phyloP scores from a whole-genome alignment of 2,797 vertebrate species.

The Coregonus suidteri region DNA sequence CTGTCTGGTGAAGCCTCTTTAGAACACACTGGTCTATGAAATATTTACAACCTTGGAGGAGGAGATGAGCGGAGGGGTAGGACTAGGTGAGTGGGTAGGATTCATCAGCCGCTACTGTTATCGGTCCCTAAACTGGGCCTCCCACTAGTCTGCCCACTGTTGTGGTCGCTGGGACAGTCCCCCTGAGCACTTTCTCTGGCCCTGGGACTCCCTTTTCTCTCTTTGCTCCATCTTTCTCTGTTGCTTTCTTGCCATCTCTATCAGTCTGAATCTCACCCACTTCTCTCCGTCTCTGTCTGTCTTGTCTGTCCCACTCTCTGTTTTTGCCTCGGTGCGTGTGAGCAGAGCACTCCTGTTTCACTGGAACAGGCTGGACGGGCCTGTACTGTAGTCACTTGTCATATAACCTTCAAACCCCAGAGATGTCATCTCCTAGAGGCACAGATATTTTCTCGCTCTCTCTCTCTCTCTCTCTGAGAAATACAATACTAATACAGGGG shows the following conservation, averaged over 20 bases:
- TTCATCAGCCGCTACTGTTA: not conserved
- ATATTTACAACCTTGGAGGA: not conserved
- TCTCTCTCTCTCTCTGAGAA: not conserved
- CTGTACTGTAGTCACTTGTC: not conserved
- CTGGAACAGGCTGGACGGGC: not conserved
- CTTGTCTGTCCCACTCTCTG: too few species aligned
- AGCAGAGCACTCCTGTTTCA: not conserved
- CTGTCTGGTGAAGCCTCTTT: not conserved
- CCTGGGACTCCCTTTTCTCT: not conserved
- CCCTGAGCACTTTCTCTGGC: not conserved
- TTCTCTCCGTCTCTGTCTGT: not conserved
- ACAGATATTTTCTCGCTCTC: too few species aligned
- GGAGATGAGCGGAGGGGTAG: not conserved
- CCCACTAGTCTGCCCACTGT: not conserved
- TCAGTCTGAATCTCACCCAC: not conserved
- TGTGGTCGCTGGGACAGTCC: not conserved
- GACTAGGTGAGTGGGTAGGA: not conserved
- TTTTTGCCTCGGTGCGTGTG: slow-evolving; percentile 18
- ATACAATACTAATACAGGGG: too few species aligned
- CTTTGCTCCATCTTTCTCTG: not conserved
- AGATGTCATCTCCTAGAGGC: too few species aligned
- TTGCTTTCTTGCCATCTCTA: not conserved
- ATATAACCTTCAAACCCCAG: not conserved
- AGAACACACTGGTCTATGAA: not conserved
- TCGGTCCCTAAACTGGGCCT: not conserved